Conservation (phyloP, 2,113 vertebrate genomes). For the Cardinalis cardinalis region DNA sequence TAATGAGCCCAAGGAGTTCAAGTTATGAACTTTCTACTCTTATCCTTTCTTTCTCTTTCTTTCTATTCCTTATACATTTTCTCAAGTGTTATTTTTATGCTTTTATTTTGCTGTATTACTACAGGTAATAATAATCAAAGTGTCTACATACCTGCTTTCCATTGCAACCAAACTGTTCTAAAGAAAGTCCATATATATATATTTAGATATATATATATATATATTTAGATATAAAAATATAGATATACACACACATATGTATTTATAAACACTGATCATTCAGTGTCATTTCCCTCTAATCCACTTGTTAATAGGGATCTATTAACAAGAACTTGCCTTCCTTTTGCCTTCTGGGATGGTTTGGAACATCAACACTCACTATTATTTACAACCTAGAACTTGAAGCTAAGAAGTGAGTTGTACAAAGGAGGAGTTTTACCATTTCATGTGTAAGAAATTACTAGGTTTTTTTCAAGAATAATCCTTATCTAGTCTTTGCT, state of each 20-base stretch:
- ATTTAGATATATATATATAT: no score
- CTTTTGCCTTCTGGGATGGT: not conserved
- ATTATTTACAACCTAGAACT: not conserved
- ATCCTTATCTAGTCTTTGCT: not conserved
- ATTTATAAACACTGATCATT: not conserved
- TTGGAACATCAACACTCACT: not conserved
- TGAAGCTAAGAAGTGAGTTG: not conserved
- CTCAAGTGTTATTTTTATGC: not conserved
- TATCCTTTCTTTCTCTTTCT: not conserved
- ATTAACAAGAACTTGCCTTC: not conserved
- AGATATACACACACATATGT: fast-evolving
- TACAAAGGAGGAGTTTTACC: not conserved
- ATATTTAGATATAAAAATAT: no score
- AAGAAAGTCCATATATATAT: not conserved
- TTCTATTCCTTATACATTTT: not conserved
- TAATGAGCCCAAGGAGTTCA: not conserved
- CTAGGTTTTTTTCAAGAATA: not conserved
- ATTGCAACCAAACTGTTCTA: not conserved
- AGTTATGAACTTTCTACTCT: not conserved
- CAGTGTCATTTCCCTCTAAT: not conserved
- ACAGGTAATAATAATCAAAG: not conserved
- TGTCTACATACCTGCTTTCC: not conserved
- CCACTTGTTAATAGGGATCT: not conserved
- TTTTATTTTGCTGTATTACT: not conserved
- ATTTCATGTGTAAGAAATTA: not conserved